A percentile compares a stretch with the other conserved stretches of the same genome.
phyloP scores from a whole-genome alignment of 2,113 vertebrate genomes.

The Urocolius indicus region DNA sequence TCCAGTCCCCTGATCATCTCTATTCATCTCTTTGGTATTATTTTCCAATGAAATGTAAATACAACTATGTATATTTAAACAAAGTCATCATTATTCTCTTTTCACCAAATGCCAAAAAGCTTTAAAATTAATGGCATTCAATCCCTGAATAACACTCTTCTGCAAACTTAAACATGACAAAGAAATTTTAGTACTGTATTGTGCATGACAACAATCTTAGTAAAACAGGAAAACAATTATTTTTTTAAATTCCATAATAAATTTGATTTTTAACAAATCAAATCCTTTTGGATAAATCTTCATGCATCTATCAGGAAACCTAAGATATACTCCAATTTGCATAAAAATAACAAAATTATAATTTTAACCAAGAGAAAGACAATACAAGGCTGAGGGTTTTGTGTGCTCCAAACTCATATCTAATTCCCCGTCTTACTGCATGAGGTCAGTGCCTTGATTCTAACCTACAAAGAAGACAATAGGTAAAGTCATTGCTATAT shows the following conservation, averaged over 20 bases:
- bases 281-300: not conserved
- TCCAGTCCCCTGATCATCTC: not conserved
- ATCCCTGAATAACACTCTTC: not conserved
- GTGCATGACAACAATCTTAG: not conserved
- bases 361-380: not conserved
- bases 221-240: not conserved
- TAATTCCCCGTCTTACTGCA: not conserved
- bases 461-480: not conserved
- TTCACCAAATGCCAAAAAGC: not conserved
- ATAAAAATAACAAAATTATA: not conserved
- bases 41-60: not conserved
- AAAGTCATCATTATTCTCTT: not conserved
- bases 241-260: not conserved
- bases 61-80: not conserved
- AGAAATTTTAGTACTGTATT: not conserved
- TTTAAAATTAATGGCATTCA: not conserved
- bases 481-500: not conserved
- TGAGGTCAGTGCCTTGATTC: not conserved
- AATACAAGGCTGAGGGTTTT: not conserved
- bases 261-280: not conserved
- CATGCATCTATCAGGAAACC: not conserved
- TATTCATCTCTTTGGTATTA: not conserved
- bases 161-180: not conserved
- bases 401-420: not conserved
- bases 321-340: not conserved